Conservation (phyloP, 2,888 invertebrate species). For the Macropis europaea region DNA sequence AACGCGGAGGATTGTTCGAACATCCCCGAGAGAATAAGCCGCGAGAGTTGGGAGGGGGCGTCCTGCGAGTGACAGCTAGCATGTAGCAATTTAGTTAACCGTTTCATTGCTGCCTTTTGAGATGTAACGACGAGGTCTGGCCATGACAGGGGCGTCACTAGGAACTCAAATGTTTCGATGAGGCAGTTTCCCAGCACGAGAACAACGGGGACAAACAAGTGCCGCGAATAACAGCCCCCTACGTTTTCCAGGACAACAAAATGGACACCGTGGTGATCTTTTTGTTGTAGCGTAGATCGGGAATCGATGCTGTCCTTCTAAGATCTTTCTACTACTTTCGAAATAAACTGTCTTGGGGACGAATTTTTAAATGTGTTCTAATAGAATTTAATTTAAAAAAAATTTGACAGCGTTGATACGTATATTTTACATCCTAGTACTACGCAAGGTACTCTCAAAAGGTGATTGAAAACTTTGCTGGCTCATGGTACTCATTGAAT, state of each 20-base stretch:
- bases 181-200: slow-evolving; percentile 26
- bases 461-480: too few relatives aligned
- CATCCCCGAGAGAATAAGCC: slow-evolving; percentile 16
- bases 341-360: too few relatives aligned
- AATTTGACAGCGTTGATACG: too few relatives aligned
- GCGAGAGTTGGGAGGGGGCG: slow-evolving; percentile 24
- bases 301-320: too few relatives aligned
- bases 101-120: slow-evolving; percentile 78
- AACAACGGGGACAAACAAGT: slow-evolving; percentile 11
- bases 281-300: too few relatives aligned
- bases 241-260: slow-evolving; percentile 5
- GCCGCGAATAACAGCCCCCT: background rate
- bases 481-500: too few relatives aligned
- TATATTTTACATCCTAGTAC: too few relatives aligned
- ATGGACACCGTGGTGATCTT: too few relatives aligned
- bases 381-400: too few relatives aligned
- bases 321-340: too few relatives aligned
- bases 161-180: slow-evolving; percentile 66
- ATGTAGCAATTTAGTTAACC: slow-evolving; percentile 78
- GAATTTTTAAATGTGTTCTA: too few relatives aligned
- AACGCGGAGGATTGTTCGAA: slow-evolving; percentile 21
- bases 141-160: slow-evolving; percentile 70
- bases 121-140: slow-evolving; percentile 77
- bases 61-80: slow-evolving; percentile 75
- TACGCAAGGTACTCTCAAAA: too few relatives aligned